Base-by-base conservation (phyloP, 2,113 vertebrate genomes). In the Steatornis caripensis region DNA sequence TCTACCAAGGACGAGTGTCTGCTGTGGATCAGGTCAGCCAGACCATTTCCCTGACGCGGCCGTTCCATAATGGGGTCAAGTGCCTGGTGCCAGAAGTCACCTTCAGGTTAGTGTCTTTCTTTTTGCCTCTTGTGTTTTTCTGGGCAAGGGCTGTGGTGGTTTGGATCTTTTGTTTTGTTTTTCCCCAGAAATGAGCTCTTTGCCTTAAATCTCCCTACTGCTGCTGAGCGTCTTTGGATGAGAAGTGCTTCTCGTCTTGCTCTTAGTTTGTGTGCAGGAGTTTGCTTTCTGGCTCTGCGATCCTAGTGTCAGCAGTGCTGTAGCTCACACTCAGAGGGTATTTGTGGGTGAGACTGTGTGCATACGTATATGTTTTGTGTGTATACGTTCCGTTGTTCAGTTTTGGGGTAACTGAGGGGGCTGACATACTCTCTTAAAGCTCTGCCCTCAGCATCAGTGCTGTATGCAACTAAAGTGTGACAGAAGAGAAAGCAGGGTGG, bases 61-160 rank as follows among this genome's bases (percentile, higher is more conserved):
- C 99, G 65, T 99, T 99, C 94, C 99, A 99, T 62, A 99, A 99
- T 94, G 99, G 99, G 32, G 98, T 99, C 78, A 99, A 99, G 94
- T 99, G 99, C 92, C 98, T 99, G 8, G 99, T 99, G 71, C 99
- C 99, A 14, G 99, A 99, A 94, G 99, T 99, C 97, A 99, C 99
- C 34, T 99, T 99, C 98, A 99, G 99, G 99, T 99, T 93, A 97
- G 97, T 91, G 51, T n/a, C 62, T 17, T 6, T 8, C 41, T 34
- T 6, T 9, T 12, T 29, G 12, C 17, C 4, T 30, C 24, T 55
- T 77, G 29, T 12, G 34, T 51, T 69, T 55, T 64, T 15, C 30
- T n/a, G 53, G 13, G 15, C 20, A 5, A 51, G 4, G 7, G 10
- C 12, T 58, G 13, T 43, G 0, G 2, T 29, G 54, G 11, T 62